Conservation (phyloP, 2,888 invertebrate species). For the Epinotia nisella region DNA sequence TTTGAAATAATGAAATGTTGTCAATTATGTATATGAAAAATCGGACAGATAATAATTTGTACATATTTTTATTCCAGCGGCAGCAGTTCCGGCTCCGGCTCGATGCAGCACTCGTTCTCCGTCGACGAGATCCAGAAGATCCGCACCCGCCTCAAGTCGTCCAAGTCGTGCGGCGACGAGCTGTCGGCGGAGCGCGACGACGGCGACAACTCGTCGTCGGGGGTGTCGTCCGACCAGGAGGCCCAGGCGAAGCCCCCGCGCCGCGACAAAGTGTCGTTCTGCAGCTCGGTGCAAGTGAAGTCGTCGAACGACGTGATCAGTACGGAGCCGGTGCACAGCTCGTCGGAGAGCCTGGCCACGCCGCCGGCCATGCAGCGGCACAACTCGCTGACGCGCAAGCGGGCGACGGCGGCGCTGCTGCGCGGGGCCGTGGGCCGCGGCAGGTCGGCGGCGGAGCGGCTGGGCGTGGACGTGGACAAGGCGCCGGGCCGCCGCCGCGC, state of each 20-base stretch:
- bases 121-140: slow-evolving; percentile 96
- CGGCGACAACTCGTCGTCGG: slow-evolving; percentile 94
- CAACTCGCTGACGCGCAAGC: slow-evolving; percentile 86
- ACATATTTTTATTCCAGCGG: slow-evolving; percentile 83
- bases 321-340: slow-evolving; percentile 82
- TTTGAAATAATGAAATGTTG: too few species aligned
- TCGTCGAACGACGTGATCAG: slow-evolving; percentile 82
- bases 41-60: neutral
- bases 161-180: slow-evolving; percentile 94
- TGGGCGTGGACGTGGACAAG: slow-evolving; percentile 74
- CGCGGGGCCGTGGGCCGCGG: slow-evolving; percentile 70
- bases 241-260: slow-evolving; percentile 69
- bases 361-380: slow-evolving; percentile 83
- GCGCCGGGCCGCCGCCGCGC: slow-evolving; percentile 83
- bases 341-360: slow-evolving; percentile 76
- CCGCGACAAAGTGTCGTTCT: slow-evolving; percentile 80
- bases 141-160: slow-evolving; percentile 92
- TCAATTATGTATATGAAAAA: too few species aligned
- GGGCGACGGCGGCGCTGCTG: slow-evolving; percentile 85
- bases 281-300: slow-evolving; percentile 80
- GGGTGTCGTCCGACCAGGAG: slow-evolving; percentile 94
- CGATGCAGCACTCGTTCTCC: slow-evolving; percentile 93
- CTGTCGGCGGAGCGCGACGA: slow-evolving; percentile 88
- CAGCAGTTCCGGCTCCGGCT: slow-evolving; percentile 90
- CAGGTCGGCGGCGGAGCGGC: slow-evolving; percentile 74